Base-by-base conservation (phyloP, 2,113 vertebrate species). In the Gallinago media region DNA sequence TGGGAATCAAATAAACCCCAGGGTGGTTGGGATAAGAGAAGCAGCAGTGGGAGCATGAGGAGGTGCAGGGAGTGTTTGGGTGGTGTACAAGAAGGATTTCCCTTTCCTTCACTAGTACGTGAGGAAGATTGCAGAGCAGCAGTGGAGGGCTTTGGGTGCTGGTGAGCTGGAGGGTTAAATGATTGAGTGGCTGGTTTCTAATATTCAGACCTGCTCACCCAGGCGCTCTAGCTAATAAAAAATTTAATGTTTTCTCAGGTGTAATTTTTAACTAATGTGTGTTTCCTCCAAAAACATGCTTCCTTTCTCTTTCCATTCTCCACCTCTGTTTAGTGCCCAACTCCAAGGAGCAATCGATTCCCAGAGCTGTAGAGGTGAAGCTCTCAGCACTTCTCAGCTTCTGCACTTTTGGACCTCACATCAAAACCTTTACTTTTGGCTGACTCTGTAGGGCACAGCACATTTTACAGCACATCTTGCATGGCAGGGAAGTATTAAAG, bases 31-130 rank as follows among this genome's bases (percentile, higher is more conserved):
- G 34, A n/a, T 63, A 49, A 54, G 29, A 78, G 54, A 9, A 50
- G 38, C 47, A 58, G 47, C 23, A 63, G 47, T 0, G 5, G 62
- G 52, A 72, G 21, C 7, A 11, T 2, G 32, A 40, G 32, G 42
- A 84, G 70, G 52, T 47, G 20, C 38, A 29, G 73, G 63, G 50
- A 22, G 15, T 0, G 0, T 61, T 79, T 44, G 27, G 8, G 54
- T 42, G 72, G 22, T 11, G 31, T 25, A 3, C 3, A 3, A 59
- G 62, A 19, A 72, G 26, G 10, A 12, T 59, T 52, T 47, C 5
- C 11, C 1, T 74, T 40, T 22, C 72, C 27, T 49, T 67, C 0
- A 0, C 1, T 7, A 19, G 44, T 9, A 6, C 0, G 0, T 2
- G 29, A 50, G 58, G 68, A 36, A 4, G 4, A 52, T 26, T 75